Evolutionary conservation across 2,113 vertebrate genomes (phyloP), one percentile per base, ranked within the genome.

Genomic region (Trematocara nigrifrons): DNA sequence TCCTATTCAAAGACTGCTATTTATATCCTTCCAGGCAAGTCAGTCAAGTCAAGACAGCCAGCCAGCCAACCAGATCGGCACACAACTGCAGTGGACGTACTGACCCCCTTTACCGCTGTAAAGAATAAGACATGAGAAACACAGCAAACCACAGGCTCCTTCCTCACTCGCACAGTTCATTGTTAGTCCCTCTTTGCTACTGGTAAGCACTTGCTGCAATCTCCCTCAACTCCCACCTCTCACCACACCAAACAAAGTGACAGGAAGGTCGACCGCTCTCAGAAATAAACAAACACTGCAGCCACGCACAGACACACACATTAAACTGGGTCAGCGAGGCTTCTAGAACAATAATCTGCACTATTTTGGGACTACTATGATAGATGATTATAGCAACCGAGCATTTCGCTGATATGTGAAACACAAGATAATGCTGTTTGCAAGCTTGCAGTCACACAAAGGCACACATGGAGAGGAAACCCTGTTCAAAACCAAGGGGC

Each of bases 1-100:
- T 95, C 93, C 94, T 94, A 94, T 93, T 95, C 94, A 95, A 93
- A 94, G 92, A 87, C 91, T 71, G 89, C 95, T 95, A 96, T 96
- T 96, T 96, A 96, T 96, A 96, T 92, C 95, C 71, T 89, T 89
- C 86, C 92, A 91, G 90, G 93, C 89, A 91, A 94, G 90, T 91
- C 93, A 93, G 90, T 94, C 90, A 93, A 92, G 91, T 91, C 91
- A 94, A 94, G 87, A 87, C 79, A 85, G 80, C 33, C 86, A 91
- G 86, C 86, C 92, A 92, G 42, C 89, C 91, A 89, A 82, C 88
- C 90, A 92, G 88, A 90, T 85, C 89, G 86, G 86, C 87, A 80
- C 81, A 80, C 83, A 80, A 77, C 82, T 89, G 83, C 69, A 81
- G 84, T 87, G 86, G 86, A 92, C 90, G 81, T 85, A 92, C 83